Evolutionary conservation across 2,113 vertebrate genomes (phyloP), one percentile per base, ranked within the genome.

Genomic region (Gadus chalcogrammus): DNA sequence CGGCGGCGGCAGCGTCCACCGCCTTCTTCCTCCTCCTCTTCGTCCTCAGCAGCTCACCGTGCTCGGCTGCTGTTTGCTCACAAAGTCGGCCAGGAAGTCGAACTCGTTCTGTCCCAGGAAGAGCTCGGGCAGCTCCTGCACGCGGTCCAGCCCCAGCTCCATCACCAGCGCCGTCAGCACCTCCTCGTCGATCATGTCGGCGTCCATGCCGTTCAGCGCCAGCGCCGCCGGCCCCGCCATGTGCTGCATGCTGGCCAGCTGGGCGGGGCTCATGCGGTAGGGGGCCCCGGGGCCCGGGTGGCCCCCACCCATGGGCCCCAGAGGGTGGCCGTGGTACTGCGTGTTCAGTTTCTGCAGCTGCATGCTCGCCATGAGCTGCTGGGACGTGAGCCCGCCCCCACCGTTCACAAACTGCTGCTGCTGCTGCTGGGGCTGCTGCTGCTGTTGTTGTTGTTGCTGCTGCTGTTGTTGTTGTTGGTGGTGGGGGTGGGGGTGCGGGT

Each of bases 51-150:
- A 99, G 73, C 96, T 98, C 69, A 99, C 95, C 0, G 97, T 95
- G 82, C 96, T 97, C 20, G 95, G 93, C 70, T 97, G 95, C 82
- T 97, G 96, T 91, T 96, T 97, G 86, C 90, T 94, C 72, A 98
- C 97, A 90, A 98, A 97, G 94, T 99, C 97, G 60, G 95, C 94
- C 84, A 98, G 93, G 83, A 98, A 99, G 89, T 99, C 97, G 73
- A 99, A 97, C 91, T 99, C 97, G 59, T 99, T 99, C 89, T 99
- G 97, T 87, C 96, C 96, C 85, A 99, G 87, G 85, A 95, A 98
- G 65, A 99, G 95, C 91, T 98, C 97, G 0, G 97, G 97, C 78
- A 99, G 91, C 90, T 99, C 97, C 79, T 96, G 95, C 88, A 98
- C 94, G 61, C 96, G 93, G 83, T 99, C 96, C 90, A 99, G 86